phyloP scores from a whole-genome alignment of 2,888 invertebrate genomes.

The Metopia argyrocephala region DNA sequence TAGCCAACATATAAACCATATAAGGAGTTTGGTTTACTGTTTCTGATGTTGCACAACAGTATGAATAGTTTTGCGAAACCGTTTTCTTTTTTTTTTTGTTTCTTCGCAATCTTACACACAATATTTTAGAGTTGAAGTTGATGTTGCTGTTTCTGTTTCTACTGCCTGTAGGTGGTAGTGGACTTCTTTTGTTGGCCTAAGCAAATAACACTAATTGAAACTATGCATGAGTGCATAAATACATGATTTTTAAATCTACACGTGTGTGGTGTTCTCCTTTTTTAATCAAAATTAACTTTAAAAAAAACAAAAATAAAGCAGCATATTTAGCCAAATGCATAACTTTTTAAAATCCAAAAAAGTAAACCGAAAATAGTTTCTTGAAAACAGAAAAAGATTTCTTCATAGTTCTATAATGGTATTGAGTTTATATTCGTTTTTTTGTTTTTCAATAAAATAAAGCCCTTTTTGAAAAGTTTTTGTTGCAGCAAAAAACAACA shows the following conservation, averaged over 20 bases:
- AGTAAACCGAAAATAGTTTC: background rate
- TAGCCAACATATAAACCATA: constrained; percentile 18
- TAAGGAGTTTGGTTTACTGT: constrained; percentile 43
- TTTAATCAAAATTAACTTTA: background rate
- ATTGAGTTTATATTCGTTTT: constrained; percentile 48
- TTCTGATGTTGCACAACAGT: constrained; percentile 28
- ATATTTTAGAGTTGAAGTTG: constrained; percentile 23
- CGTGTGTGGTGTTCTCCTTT: constrained; percentile 51
- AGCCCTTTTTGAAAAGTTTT: constrained; percentile 44
- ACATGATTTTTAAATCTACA: constrained; percentile 59
- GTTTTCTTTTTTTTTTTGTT: constrained; percentile 1
- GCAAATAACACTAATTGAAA: constrained; percentile 64
- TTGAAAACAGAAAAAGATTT: no score
- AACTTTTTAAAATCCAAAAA: constrained; percentile 20
- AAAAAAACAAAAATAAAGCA: constrained; percentile 9
- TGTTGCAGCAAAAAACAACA: background rate
- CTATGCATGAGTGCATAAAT: constrained; percentile 58
- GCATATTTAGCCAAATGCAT: constrained; percentile 42
- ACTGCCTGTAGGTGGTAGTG: constrained; percentile 57
- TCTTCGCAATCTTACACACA: constrained; percentile 9
- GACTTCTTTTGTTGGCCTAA: constrained; percentile 39
- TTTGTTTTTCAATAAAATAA: constrained; percentile 13
- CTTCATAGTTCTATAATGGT: constrained; percentile 1
- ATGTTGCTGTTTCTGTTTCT: no score
- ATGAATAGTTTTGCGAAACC: constrained; percentile 6